phyloP scores from a whole-genome alignment of 1,140 invertebrate species.

The Platorchestia sp. region DNA sequence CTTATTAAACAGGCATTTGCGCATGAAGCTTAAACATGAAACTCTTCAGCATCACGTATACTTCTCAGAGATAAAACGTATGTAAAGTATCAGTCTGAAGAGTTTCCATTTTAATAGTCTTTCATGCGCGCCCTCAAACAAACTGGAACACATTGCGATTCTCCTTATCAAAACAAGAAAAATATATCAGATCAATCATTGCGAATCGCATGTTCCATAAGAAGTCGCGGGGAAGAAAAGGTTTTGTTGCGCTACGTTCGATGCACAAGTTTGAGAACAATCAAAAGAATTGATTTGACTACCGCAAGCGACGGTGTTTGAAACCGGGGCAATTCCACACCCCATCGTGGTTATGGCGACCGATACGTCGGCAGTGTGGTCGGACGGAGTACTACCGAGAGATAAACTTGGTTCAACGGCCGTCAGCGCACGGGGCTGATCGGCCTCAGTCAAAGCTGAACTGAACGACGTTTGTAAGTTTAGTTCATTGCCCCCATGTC shows the following conservation, averaged over 20 bases:
- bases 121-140: background rate
- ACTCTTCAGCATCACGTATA: background rate
- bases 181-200: background rate
- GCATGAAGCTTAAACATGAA: background rate
- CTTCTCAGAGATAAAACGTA: background rate
- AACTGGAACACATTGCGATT: background rate
- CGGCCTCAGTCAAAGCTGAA: background rate
- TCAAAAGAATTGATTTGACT: slow-evolving; percentile 18
- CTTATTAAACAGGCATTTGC: background rate
- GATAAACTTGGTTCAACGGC: background rate
- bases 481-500: background rate
- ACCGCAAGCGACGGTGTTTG: background rate
- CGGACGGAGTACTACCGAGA: background rate
- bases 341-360: slow-evolving; percentile 8
- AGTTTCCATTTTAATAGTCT: background rate
- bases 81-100: background rate
- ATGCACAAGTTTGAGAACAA: background rate
- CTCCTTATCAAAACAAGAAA: background rate
- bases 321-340: background rate
- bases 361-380: background rate
- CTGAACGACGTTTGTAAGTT: background rate
- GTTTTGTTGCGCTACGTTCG: slow-evolving; percentile 25
- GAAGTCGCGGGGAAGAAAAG: slow-evolving; percentile 2
- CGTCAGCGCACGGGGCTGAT: background rate
- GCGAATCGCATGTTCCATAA: background rate